Percentiles rank a stretch among this genome's conserved stretches.
These are phyloP conservation scores for Acleris sparsana DNA, from an alignment of 2,888 invertebrate genomes.

Conservation along the genomic window DNA sequence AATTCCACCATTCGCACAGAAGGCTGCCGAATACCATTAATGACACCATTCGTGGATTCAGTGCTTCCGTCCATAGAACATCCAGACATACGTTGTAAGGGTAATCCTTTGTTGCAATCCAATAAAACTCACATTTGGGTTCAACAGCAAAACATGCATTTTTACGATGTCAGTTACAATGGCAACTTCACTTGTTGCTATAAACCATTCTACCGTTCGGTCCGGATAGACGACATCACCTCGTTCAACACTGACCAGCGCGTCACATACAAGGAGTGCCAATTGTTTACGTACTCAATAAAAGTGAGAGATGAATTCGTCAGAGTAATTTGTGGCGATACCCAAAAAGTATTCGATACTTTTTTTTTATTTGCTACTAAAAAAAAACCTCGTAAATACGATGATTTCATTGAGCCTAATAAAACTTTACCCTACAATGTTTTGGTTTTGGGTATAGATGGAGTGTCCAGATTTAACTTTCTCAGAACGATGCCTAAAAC, in stretches of 20 bases:
- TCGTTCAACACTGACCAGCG: slow-evolving; percentile 62
- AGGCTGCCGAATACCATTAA: slow-evolving; percentile 85
- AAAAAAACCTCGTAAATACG: slow-evolving; percentile 37
- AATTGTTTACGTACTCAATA: slow-evolving; percentile 62
- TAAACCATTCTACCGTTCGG: slow-evolving; percentile 75
- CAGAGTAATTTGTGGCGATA: slow-evolving; percentile 82
- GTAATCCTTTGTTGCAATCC: slow-evolving; percentile 75
- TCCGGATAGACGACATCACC: slow-evolving; percentile 59
- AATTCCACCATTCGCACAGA: slow-evolving; percentile 73
- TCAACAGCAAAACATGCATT: slow-evolving; percentile 59
- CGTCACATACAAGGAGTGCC: slow-evolving; percentile 69
- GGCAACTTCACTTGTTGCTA: slow-evolving; percentile 82
- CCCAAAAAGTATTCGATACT: slow-evolving; percentile 47
- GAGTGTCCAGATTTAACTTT: slow-evolving; percentile 92
- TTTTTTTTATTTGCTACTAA: slow-evolving; percentile 45
- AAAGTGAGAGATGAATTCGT: slow-evolving; percentile 84
- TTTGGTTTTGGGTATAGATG: slow-evolving; percentile 91
- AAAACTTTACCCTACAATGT: slow-evolving; percentile 79
- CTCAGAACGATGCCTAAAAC: slow-evolving; percentile 91
- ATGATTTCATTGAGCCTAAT: slow-evolving; percentile 13
- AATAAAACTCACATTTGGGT: slow-evolving; percentile 82
- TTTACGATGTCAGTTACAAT: slow-evolving; percentile 72
- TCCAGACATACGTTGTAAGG: slow-evolving; percentile 71
- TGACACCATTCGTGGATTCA: slow-evolving; percentile 80
- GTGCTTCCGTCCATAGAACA: slow-evolving; percentile 72